These are phyloP conservation scores for Panthera leo DNA, from an alignment of 2,113 vertebrate species.

Conservation along the genomic window DNA sequence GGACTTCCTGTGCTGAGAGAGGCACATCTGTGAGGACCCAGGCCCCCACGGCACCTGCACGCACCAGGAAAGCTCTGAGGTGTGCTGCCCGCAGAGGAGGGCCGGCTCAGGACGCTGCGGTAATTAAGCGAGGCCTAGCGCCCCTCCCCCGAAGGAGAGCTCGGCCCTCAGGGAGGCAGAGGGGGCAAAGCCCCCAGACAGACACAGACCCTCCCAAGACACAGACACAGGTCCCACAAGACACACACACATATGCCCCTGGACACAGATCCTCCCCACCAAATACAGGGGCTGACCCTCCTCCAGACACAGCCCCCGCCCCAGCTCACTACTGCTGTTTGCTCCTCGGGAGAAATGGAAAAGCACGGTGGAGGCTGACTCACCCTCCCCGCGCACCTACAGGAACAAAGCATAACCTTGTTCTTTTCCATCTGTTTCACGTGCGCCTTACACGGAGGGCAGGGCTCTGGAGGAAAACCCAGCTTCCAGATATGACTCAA, in stretches of 20 bases:
- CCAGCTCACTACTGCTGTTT: background rate
- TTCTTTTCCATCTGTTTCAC: background rate
- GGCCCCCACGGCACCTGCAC: fast-evolving
- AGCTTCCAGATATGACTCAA: slow-evolving; percentile 14
- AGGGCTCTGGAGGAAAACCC: background rate
- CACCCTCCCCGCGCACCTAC: background rate
- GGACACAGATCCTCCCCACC: background rate
- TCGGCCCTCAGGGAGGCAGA: background rate
- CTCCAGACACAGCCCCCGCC: background rate
- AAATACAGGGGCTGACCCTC: background rate
- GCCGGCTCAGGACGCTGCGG: fast-evolving
- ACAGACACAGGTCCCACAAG: background rate
- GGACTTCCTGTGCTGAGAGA: slow-evolving; percentile 93
- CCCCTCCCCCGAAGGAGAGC: background rate
- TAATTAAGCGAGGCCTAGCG: fast-evolving
- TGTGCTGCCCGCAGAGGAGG: background rate
- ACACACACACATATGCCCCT: fast-evolving
- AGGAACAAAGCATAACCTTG: background rate
- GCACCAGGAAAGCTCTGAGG: fast-evolving
- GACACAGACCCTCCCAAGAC: background rate
- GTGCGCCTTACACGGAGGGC: background rate
- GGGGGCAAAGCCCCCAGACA: fast-evolving
- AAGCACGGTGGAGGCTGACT: background rate
- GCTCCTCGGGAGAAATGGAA: background rate
- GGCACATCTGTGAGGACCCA: background rate